Conservation (phyloP, 2,797 vertebrate genomes). For the Clarias laeviceps region DNA sequence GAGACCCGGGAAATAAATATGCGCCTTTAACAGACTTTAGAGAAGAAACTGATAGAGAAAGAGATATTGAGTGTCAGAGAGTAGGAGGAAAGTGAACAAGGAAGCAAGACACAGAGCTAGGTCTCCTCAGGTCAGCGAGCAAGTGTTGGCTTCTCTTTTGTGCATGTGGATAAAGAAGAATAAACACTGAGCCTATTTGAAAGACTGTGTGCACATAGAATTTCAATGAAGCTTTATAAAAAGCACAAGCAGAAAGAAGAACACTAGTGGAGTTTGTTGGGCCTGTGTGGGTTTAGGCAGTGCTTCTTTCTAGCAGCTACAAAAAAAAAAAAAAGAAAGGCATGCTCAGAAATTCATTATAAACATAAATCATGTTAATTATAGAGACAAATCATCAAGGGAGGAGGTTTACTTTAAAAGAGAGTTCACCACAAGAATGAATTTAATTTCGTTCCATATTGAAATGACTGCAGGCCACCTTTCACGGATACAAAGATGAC, state of each 20-base stretch:
- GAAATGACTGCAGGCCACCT: not conserved
- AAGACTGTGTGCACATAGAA: conserved; percentile 63
- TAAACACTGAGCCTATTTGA: conserved; percentile 65
- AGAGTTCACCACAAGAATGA: not conserved
- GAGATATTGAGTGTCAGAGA: not conserved
- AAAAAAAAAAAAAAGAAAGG: not conserved
- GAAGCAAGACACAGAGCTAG: conserved; percentile 18
- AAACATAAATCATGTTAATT: not conserved
- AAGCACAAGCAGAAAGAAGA: conserved; percentile 39
- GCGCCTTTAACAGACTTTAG: not conserved
- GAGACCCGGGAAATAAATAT: not conserved
- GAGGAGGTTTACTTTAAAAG: not conserved
- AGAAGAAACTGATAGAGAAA: conserved; percentile 37
- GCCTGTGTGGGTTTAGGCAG: not conserved
- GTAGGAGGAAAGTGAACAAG: conserved; percentile 1
- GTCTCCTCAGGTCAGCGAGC: conserved; percentile 44
- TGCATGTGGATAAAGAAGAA: conserved; percentile 29
- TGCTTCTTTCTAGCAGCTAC: not conserved
- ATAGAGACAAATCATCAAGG: not conserved
- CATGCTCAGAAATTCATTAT: not conserved
- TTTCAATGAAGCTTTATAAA: conserved; percentile 66
- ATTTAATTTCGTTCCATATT: not conserved
- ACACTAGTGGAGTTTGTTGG: not conserved
- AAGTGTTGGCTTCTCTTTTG: conserved; percentile 49
- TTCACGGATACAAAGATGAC: not conserved